Evolutionary conservation across 2,888 invertebrate species (phyloP).

Genomic region (Pyrrhia umbra): DNA sequence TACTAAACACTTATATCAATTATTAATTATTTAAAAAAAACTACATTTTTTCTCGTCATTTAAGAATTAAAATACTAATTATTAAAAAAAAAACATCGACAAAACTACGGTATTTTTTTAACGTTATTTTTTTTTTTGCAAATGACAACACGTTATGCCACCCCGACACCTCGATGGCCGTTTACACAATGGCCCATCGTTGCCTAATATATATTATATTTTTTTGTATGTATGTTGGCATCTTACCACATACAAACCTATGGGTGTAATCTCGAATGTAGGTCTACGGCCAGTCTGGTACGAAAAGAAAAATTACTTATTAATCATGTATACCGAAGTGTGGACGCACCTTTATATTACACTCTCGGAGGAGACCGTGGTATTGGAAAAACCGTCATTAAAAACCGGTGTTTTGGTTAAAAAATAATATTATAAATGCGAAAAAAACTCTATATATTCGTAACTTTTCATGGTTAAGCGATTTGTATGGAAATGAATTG

Average conservation of each 20-base stretch:
- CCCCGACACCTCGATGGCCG: constrained; percentile 50
- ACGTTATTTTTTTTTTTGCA: background rate
- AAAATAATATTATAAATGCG: no score
- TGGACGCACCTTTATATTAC: constrained; percentile 45
- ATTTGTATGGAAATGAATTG: no score
- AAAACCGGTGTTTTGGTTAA: no score
- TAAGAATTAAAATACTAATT: constrained; percentile 35
- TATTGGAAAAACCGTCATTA: background rate
- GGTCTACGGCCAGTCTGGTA: constrained; percentile 85
- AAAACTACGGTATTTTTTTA: constrained; percentile 28
- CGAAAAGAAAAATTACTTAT: constrained; percentile 84
- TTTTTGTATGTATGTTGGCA: constrained; percentile 84
- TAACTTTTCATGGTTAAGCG: no score
- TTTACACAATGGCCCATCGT: constrained; percentile 42
- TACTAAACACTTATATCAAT: constrained; percentile 56
- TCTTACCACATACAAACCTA: constrained; percentile 91
- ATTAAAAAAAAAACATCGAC: constrained; percentile 45
- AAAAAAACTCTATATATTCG: no score
- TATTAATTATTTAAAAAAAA: constrained; percentile 8
- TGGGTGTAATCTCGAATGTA: constrained; percentile 71
- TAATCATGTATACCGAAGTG: constrained; percentile 74
- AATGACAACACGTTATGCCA: constrained; percentile 20
- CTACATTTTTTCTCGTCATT: constrained; percentile 38
- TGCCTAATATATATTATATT: constrained; percentile 41
- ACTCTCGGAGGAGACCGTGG: constrained; percentile 50